Base-by-base conservation (phyloP, 2,888 invertebrate species). In the Rhamnusium bicolor region DNA sequence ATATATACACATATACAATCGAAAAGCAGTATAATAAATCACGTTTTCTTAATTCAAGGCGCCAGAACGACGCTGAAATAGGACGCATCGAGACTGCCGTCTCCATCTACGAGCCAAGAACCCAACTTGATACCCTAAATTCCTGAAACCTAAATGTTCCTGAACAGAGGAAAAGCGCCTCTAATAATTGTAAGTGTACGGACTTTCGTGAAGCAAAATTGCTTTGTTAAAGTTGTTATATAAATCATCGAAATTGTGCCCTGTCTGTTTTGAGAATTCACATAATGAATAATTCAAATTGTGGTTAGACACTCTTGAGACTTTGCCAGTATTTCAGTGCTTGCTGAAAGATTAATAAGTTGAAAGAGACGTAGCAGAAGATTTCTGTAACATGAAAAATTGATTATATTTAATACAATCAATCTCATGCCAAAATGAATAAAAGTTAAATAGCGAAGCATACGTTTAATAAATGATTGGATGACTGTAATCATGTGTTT, bases 11-110 rank as follows among this genome's bases (percentile, higher is more conserved):
- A 77, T 56, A 66, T 24, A n/a, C 29, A 72, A 75, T 75, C 75
- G 81, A 80, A 81, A 80, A 79, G 79, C 75, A 63, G 18, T 61
- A 58, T 73, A 16, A 81, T 84, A 85, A 84, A 85, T 85, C 80
- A 83, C 60, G 67, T 79, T 83, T 85, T 85, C 85, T 85, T 84
- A 84, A 79, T 83, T 84, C 79, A 76, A 56, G 83, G 81, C 83
- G 84, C 79, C 84, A 75, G 76, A 78, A 79, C 79, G 83, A 75
- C 83, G 82, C 76, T 77, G 80, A 80, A 80, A 83, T 78, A 77
- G 78, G 80, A 84, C 75, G 81, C 81, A 79, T 21, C 78, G 71
- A 72, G 67, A 80, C 80, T 75, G 73, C 73, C 76, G 80, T 69
- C 80, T 79, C 83, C 82, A 81, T 82, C 82, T 82, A 76, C 71